Evolutionary conservation across 2,888 invertebrate genomes (phyloP).

Genomic region (Uropetala carovei): DNA sequence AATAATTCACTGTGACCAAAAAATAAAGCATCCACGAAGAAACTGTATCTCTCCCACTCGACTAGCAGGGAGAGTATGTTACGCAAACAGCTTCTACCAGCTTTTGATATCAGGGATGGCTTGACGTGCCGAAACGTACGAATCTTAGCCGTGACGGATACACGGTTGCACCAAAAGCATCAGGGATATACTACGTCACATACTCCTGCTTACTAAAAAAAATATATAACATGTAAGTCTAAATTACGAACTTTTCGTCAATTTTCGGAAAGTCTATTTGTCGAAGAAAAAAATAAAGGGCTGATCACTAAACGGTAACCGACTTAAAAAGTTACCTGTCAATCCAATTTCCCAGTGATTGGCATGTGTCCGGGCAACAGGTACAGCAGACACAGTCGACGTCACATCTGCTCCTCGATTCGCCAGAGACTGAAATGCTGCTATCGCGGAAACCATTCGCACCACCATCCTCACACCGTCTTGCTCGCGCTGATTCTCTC

Average conservation of each 20-base stretch:
- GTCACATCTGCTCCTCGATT: constrained; percentile 29
- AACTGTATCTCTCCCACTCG: no score
- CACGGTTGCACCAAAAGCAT: no score
- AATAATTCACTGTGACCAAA: no score
- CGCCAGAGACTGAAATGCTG: constrained; percentile 30
- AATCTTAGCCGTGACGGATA: no score
- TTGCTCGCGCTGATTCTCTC: constrained; percentile 21
- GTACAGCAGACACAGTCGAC: constrained; percentile 23
- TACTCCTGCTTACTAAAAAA: background rate
- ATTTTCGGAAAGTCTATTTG: background rate
- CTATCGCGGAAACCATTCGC: constrained; percentile 37
- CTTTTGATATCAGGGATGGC: no score
- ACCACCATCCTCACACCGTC: constrained; percentile 44
- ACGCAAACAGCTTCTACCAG: no score
- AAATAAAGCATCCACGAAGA: no score
- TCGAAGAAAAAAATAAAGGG: background rate
- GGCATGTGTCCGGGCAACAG: constrained; percentile 37
- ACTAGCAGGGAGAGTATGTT: no score
- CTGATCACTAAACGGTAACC: background rate
- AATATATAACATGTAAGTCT: background rate
- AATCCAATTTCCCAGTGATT: constrained; percentile 30
- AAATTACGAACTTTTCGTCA: background rate
- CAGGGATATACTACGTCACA: no score
- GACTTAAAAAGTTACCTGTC: background rate
- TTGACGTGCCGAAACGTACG: no score